Evolutionary conservation across 2,113 vertebrate species (phyloP), one percentile per base, ranked within the genome.

Genomic region (Melanotaenia duboulayi): DNA sequence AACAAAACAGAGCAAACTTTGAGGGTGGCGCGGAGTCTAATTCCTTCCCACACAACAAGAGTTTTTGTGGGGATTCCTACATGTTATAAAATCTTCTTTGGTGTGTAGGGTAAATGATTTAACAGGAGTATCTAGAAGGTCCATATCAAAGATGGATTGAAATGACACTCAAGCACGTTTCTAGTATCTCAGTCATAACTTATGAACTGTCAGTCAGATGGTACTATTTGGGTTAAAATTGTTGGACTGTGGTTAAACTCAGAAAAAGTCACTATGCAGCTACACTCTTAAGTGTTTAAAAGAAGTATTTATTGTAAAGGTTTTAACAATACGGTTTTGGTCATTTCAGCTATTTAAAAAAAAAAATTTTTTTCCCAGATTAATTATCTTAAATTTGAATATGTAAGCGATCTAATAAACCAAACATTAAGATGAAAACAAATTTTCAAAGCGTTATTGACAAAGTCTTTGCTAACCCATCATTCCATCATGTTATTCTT

Each of bases 1-100:
- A 86, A 74, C 69, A 77, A 32, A 70, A 71, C 74, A 58, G 32
- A 48, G 59, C 61, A 79, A 65, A 73, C 42, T n/a, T 35, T 40
- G 20, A 4, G 44, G 75, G 77, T 65, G 65, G 66, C 44, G 61
- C 58, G 52, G 0, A 50, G 57, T 49, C 75, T 71, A 60, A 60
- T 54, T 79, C 46, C 39, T 64, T 71, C 49, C 58, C 69, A 52
- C 79, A 81, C 65, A 86, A 66, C 8, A 1, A 52, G 20, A 52
- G 20, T 40, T 52, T 56, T 51, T 40, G 49, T 44, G 4, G 39
- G 46, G 24, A 74, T 71, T 59, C 50, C 49, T 58, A 16, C 28
- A 4, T 65, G 32, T 60, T 42, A 71, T 58, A 74, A 60, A 82
- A 65, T 24, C 20, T 54, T 57, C 11, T 68, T 77, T 51, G 44